Evolutionary conservation across 2,113 vertebrate species (phyloP).

Genomic region (Lanius collurio): DNA sequence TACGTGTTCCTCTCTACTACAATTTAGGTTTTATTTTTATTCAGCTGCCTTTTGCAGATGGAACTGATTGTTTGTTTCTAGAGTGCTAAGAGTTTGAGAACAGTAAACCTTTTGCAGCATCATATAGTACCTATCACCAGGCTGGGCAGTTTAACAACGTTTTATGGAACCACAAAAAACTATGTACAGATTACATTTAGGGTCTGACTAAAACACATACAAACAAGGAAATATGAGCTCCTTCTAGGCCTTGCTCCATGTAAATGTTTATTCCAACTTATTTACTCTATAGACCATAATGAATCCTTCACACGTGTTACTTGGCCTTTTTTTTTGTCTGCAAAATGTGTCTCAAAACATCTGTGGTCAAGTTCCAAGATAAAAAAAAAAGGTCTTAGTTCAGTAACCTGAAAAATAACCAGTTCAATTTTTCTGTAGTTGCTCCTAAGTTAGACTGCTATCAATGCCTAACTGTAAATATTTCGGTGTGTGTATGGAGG

Average conservation of each 20-base stretch:
- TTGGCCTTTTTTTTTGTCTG: background rate
- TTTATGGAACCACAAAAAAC: constrained; percentile 51
- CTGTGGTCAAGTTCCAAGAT: background rate
- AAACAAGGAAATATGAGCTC: constrained; percentile 42
- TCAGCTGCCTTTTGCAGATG: constrained; percentile 27
- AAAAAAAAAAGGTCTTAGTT: background rate
- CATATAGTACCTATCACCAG: constrained; percentile 9
- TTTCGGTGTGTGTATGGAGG: background rate
- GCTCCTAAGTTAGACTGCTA: background rate
- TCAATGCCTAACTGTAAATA: background rate
- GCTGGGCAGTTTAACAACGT: constrained; percentile 25
- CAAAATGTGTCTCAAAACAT: background rate
- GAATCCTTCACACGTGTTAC: constrained; percentile 4
- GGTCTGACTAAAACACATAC: constrained; percentile 2
- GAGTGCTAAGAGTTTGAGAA: background rate
- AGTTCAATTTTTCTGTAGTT: background rate
- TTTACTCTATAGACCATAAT: background rate
- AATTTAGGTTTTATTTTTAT: constrained; percentile 52
- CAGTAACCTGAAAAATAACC: background rate
- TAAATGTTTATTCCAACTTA: constrained; percentile 31
- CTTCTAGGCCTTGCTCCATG: constrained; percentile 6
- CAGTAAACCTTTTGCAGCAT: constrained; percentile 34
- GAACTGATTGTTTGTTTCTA: constrained; percentile 41
- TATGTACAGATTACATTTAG: constrained; percentile 8
- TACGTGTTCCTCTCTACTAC: background rate